These are phyloP conservation scores for Paradoxurus hermaphroditus DNA, from an alignment of 2,113 vertebrate species.

Conservation along the genomic window DNA sequence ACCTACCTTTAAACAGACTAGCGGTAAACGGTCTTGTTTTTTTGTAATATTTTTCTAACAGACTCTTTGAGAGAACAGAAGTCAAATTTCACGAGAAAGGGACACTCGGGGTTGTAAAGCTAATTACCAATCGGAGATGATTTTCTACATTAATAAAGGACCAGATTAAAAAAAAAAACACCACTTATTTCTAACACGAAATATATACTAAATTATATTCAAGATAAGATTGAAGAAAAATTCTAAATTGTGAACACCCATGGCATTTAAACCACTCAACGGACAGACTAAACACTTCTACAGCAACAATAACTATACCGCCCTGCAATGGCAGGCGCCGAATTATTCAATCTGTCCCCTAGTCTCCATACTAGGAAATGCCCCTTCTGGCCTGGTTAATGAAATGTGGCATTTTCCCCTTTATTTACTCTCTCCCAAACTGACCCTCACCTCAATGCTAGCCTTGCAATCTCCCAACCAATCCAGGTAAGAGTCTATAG, in stretches of 20 bases:
- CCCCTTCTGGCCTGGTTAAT: neutral
- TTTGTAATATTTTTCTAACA: conserved; percentile 16
- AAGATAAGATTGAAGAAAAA: neutral
- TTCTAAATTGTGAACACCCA: neutral
- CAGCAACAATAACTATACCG: neutral
- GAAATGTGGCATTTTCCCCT: neutral
- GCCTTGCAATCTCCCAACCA: neutral
- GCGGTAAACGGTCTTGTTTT: neutral
- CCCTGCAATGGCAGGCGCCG: neutral
- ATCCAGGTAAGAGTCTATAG: neutral
- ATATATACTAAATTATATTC: neutral
- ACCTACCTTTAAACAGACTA: neutral
- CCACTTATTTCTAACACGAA: neutral
- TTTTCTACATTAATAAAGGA: neutral
- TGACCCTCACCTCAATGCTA: neutral
- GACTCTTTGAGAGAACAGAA: neutral
- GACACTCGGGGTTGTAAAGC: neutral
- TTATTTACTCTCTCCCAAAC: neutral
- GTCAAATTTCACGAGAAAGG: conserved; percentile 40
- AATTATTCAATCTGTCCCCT: neutral
- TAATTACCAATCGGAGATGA: neutral
- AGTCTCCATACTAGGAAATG: neutral
- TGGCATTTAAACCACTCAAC: neutral
- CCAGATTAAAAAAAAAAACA: neutral
- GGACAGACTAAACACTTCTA: neutral